A percentile compares a stretch with the other conserved stretches of the same genome.
phyloP scores from a whole-genome alignment of 1,140 invertebrate species.

The Drosophila pectinifera region DNA sequence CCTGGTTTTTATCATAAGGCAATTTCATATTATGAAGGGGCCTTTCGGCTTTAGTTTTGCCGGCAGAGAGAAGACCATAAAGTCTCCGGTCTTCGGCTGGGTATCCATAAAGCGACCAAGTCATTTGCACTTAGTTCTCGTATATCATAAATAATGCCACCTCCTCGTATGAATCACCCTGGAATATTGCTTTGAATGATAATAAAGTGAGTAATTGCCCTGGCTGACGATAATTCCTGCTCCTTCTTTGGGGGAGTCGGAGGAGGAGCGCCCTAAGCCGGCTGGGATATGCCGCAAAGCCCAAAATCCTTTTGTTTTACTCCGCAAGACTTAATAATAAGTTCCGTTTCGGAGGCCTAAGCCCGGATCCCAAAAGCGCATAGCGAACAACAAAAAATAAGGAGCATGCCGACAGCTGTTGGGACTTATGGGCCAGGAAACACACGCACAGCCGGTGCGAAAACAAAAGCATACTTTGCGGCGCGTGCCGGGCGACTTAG shows the following conservation, averaged over 20 bases:
- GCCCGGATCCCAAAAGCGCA: conserved; percentile 18
- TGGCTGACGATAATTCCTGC: conserved; percentile 25
- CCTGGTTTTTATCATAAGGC: conserved; percentile 77
- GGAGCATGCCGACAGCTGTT: conserved; percentile 76
- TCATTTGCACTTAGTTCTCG: conserved; percentile 74
- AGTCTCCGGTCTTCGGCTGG: conserved; percentile 41
- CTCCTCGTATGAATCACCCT: conserved; percentile 50
- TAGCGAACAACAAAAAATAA: conserved; percentile 4
- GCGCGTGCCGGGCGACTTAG: conserved; percentile 50
- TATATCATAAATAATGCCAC: conserved; percentile 70
- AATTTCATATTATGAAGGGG: conserved; percentile 74
- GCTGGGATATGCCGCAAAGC: conserved; percentile 45
- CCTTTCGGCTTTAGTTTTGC: conserved; percentile 64
- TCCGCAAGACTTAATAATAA: conserved; percentile 66
- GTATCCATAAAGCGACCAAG: conserved; percentile 56
- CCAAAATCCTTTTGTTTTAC: conserved; percentile 68
- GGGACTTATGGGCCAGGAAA: conserved; percentile 51
- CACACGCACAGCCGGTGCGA: conserved; percentile 34
- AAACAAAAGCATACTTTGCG: conserved; percentile 64
- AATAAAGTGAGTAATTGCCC: conserved; percentile 47
- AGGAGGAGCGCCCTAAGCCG: conserved; percentile 33
- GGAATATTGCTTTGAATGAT: conserved; percentile 44
- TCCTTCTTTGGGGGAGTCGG: neutral
- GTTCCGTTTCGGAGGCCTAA: conserved; percentile 57
- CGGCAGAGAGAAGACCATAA: conserved; percentile 68